Base-by-base conservation (phyloP, 2,113 vertebrate species). In the Tapirus terrestris region DNA sequence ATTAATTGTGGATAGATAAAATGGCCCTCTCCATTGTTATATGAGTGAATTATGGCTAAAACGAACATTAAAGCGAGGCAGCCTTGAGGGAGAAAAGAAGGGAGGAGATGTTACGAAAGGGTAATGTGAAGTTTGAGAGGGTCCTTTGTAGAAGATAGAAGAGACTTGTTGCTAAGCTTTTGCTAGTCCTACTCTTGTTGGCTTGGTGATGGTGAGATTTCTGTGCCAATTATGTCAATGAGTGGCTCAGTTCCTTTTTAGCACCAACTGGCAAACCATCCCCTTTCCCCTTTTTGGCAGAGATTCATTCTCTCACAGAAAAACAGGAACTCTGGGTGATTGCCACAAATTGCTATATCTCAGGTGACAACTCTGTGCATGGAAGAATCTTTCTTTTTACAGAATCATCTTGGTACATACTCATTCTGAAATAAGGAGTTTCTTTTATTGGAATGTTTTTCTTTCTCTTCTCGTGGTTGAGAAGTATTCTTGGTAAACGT, bases 281-380 rank as follows among this genome's bases (percentile, higher is more conserved):
- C 86, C 36, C 79, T 85, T 83, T 68, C 27, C 56, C 36, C 51
- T 70, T 33, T 84, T 91, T 94, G 94, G 91, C 86, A 96, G 79
- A 73, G 73, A 3, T 92, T 93, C 70, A 83, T 83, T 96, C 75
- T 92, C 8, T 60, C 61, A 88, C 31, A 94, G 88, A 94, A 94
- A 97, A 97, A 56, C 36, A 92, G 76, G 36, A 97, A 76, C 81
- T 86, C 17, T 65, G 70, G 86, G 48, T 90, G 70, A 86, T 36
- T 86, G 56, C 20, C 51, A 81, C 84, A 83, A 56, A 82, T 96
- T 87, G 73, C 43, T 92, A 1, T 83, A 73, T 91, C 31, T 89
- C 91, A 89, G 56, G 73, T 94, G 89, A 91, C 51, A 80, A 29
- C 65, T 96, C 16, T 82, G 58, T 79, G 16, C 8, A 81, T 61